Conservation (phyloP, 2,113 vertebrate species). For the Morone saxatilis region DNA sequence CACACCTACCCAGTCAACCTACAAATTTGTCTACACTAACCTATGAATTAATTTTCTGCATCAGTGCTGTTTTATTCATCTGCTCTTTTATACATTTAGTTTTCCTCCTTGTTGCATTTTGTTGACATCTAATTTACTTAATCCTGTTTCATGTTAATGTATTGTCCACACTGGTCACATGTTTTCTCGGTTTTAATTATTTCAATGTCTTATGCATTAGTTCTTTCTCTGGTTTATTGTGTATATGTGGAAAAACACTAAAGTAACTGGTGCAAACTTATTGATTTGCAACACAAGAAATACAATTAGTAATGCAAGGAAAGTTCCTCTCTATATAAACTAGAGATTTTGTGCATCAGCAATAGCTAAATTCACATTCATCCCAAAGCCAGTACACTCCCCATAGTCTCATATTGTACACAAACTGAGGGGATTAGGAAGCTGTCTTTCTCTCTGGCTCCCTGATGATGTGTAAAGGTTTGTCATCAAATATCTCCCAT, state of each 20-base stretch:
- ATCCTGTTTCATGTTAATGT: not conserved
- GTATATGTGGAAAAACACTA: not conserved
- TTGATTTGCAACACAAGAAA: not conserved
- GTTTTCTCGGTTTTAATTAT: not conserved
- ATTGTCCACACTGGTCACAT: not conserved
- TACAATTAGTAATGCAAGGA: not conserved
- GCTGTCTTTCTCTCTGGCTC: constrained; percentile 11
- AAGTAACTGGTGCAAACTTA: not conserved
- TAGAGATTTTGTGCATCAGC: not conserved
- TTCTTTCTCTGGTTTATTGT: not conserved
- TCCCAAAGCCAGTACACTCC: not conserved
- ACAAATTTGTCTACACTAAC: not conserved
- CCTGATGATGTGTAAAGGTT: constrained; percentile 55
- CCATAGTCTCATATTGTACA: not conserved
- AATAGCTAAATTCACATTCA: not conserved
- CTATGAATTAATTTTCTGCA: constrained; percentile 41
- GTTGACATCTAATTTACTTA: constrained; percentile 4
- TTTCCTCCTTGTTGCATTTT: constrained; percentile 2
- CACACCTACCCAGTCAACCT: constrained; percentile 8
- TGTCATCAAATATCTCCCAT: constrained; percentile 68
- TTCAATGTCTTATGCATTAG: not conserved
- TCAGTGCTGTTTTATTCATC: constrained; percentile 26
- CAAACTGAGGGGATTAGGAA: constrained; percentile 22
- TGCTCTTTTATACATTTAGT: constrained; percentile 1
- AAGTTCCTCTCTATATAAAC: not conserved